phyloP scores from a whole-genome alignment of 2,797 vertebrate species.

The Sebastes hubbsi region DNA sequence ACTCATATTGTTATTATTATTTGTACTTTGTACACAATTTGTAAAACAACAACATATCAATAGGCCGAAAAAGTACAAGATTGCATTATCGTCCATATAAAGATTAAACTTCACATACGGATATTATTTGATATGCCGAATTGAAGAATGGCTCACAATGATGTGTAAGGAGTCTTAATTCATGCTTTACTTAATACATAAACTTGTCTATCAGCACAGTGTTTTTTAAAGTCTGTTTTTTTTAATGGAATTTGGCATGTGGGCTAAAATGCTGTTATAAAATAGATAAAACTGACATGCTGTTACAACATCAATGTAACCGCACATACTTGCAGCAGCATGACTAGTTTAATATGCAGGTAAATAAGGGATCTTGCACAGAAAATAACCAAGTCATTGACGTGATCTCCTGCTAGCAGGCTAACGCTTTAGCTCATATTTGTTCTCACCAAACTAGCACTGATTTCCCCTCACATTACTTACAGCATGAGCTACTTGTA shows the following conservation, averaged over 20 bases:
- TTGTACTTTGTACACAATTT: not conserved
- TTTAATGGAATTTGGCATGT: not conserved
- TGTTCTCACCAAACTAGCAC: not conserved
- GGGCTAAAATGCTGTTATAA: not conserved
- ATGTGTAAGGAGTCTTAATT: not conserved
- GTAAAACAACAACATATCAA: not conserved
- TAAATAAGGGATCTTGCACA: not conserved
- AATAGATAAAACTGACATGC: not conserved
- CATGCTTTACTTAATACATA: accelerated
- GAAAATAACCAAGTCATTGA: not conserved
- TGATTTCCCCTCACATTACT: slow-evolving; percentile 8
- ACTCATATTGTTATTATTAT: not conserved
- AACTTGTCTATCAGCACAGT: accelerated
- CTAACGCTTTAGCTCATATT: not conserved
- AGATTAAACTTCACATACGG: not conserved
- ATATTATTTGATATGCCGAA: not conserved
- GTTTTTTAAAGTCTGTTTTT: not conserved
- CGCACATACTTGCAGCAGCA: not conserved
- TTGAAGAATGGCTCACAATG: not conserved
- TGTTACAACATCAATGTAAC: not conserved
- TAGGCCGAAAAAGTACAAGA: not conserved
- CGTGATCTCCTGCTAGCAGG: not conserved
- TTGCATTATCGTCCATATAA: not conserved
- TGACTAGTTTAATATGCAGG: not conserved
- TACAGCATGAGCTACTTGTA: slow-evolving; percentile 24